Evolutionary conservation across 2,797 vertebrate genomes (phyloP).

Genomic region (Pipistrellus pygmaeus): DNA sequence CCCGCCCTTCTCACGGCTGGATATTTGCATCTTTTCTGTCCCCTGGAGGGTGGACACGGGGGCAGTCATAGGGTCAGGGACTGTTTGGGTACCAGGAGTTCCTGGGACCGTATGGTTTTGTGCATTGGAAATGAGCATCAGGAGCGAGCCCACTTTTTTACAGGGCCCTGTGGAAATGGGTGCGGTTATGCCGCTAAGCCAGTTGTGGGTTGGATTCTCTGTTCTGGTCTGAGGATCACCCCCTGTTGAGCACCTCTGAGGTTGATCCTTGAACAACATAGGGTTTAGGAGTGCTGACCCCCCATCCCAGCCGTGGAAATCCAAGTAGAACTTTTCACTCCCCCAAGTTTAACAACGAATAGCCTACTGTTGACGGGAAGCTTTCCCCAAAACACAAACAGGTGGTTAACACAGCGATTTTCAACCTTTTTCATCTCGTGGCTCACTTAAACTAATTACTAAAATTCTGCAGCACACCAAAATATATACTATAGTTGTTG

Average conservation of each 20-base stretch:
- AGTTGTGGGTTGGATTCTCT: background rate
- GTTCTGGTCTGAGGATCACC: background rate
- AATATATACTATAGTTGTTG: background rate
- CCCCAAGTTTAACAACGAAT: background rate
- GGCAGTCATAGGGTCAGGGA: background rate
- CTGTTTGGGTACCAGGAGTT: background rate
- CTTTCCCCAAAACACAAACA: background rate
- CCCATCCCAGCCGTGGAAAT: background rate
- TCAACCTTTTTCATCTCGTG: background rate
- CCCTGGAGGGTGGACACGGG: background rate
- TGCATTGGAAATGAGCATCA: background rate
- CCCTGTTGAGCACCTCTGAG: no score
- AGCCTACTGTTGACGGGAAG: background rate
- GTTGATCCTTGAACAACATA: background rate
- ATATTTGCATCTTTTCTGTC: background rate
- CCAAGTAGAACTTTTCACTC: background rate
- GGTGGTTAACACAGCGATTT: background rate
- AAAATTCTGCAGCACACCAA: background rate
- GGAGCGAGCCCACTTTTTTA: background rate
- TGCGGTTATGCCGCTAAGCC: background rate
- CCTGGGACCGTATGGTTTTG: background rate
- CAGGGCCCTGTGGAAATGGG: background rate
- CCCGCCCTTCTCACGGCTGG: background rate
- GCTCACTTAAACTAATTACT: background rate
- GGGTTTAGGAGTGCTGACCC: background rate